Base-by-base conservation (phyloP, 2,888 invertebrate genomes). In the Xestia c-nigrum region DNA sequence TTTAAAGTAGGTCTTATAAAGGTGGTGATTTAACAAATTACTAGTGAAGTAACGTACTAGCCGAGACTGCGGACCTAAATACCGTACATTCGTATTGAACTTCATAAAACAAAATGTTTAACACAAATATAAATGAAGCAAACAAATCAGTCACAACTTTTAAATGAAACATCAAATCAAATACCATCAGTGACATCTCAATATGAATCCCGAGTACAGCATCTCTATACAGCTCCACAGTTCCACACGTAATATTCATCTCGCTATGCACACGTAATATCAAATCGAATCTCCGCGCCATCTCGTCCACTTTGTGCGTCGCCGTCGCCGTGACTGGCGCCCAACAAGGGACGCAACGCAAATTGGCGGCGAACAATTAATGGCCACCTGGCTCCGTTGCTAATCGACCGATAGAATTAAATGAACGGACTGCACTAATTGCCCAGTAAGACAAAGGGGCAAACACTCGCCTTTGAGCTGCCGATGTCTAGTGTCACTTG, bases 391-490 rank as follows among this genome's bases (percentile, higher is more conserved):
- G 93, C 92, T 93, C 93, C 91, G 91, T 93, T 94, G 93, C 94
- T 96, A 96, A 96, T 96, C 96, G 96, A 96, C 94, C 96, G 96
- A 96, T 96, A 95, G 95, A 95, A 96, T 96, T 96, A 96, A 96
- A 96, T 95, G 96, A 96, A 96, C 96, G 95, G 95, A 93, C 94
- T 93, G 94, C 94, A 95, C 95, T 96, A 96, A 96, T 96, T 96
- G 96, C 92, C 94, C 92, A 91, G 95, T 95, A 96, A 96, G 96
- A 96, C 96, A 96, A 96, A 96, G 96, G 95, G 94, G 94, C 96
- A 96, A 96, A 96, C 96, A 96, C 93, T 95, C 95, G 92, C 95
- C 96, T 96, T 96, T 96, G 96, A 94, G 92, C 91, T 89, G 90
- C 90, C 93, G 90, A 92, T 92, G 94, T 96, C 95, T 95, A 95